A percentile compares a stretch with the other conserved stretches of the same genome.
These are phyloP conservation scores for Drosophila nigricruria DNA, from an alignment of 2,888 invertebrate species.

Conservation along the genomic window DNA sequence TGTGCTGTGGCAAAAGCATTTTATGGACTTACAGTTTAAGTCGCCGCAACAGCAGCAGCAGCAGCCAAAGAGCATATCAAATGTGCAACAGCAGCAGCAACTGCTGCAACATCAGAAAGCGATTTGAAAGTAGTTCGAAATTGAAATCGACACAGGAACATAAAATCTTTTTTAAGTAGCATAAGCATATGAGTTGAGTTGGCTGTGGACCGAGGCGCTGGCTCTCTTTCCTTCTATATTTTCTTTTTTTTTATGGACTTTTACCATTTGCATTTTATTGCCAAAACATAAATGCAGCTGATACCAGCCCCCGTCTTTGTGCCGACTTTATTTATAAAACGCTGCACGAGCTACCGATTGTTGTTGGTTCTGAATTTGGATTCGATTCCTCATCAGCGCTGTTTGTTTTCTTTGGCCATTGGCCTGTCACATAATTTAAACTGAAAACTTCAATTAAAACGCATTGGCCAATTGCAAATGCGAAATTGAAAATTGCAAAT, in stretches of 20 bases:
- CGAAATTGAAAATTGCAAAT: slow-evolving; percentile 39
- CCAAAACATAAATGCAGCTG: slow-evolving; percentile 77
- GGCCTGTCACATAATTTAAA: slow-evolving; percentile 58
- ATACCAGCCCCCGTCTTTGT: slow-evolving; percentile 30
- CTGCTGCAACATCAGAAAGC: slow-evolving; percentile 53
- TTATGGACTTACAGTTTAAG: slow-evolving; percentile 78
- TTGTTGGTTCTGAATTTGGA: slow-evolving; percentile 21
- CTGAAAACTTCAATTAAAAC: slow-evolving; percentile 69
- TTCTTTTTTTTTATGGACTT: slow-evolving; percentile 56
- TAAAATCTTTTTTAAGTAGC: slow-evolving; percentile 74
- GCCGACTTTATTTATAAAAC: slow-evolving; percentile 65
- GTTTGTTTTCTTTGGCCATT: slow-evolving; percentile 60
- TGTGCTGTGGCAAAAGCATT: slow-evolving; percentile 76
- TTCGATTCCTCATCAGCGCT: slow-evolving; percentile 8
- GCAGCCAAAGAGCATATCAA: slow-evolving; percentile 73
- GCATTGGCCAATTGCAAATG: slow-evolving; percentile 43
- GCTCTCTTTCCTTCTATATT: slow-evolving; percentile 9
- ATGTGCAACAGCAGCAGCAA: slow-evolving; percentile 54
- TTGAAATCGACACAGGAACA: slow-evolving; percentile 66
- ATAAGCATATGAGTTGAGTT: slow-evolving; percentile 68
- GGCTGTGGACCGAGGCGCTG: slow-evolving; percentile 35
- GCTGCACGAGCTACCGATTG: slow-evolving; percentile 46
- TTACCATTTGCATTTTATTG: slow-evolving; percentile 80
- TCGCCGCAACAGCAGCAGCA: slow-evolving; percentile 48
- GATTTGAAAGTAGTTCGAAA: slow-evolving; percentile 75